These are phyloP conservation scores for Emydocephalus ijimae DNA, from an alignment of 2,113 vertebrate species.

Conservation along the genomic window DNA sequence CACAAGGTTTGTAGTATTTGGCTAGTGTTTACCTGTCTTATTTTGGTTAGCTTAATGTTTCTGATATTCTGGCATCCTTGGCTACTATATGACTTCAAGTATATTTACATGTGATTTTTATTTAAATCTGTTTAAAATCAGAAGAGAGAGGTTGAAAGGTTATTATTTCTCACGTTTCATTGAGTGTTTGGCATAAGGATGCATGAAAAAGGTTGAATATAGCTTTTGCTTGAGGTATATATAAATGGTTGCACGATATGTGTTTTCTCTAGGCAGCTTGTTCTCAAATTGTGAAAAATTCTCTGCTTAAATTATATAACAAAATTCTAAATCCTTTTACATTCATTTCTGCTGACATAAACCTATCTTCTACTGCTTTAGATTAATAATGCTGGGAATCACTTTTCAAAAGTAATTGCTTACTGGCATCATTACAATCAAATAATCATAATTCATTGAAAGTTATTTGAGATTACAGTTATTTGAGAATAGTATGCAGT, in stretches of 20 bases:
- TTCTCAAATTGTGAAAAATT: neutral
- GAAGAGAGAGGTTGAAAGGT: neutral
- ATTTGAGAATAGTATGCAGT: neutral
- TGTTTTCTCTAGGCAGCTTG: neutral
- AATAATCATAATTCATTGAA: neutral
- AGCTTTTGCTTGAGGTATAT: neutral
- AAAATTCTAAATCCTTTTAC: neutral
- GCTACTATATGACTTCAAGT: neutral
- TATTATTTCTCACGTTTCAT: neutral
- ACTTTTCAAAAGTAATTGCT: neutral
- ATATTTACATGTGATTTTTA: neutral
- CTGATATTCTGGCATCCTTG: neutral
- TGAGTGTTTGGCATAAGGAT: neutral
- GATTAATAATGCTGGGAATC: conserved; percentile 29
- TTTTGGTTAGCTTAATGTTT: neutral
- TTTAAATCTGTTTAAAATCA: neutral
- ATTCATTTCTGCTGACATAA: conserved; percentile 37
- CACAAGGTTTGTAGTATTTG: neutral
- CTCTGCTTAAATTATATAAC: neutral
- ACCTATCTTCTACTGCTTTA: conserved; percentile 32
- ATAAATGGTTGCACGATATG: neutral
- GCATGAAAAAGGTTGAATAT: neutral
- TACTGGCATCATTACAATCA: neutral
- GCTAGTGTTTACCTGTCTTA: neutral
- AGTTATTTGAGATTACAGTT: neutral